Conservation (phyloP, 2,888 invertebrate species). For the Folsomia candida region DNA sequence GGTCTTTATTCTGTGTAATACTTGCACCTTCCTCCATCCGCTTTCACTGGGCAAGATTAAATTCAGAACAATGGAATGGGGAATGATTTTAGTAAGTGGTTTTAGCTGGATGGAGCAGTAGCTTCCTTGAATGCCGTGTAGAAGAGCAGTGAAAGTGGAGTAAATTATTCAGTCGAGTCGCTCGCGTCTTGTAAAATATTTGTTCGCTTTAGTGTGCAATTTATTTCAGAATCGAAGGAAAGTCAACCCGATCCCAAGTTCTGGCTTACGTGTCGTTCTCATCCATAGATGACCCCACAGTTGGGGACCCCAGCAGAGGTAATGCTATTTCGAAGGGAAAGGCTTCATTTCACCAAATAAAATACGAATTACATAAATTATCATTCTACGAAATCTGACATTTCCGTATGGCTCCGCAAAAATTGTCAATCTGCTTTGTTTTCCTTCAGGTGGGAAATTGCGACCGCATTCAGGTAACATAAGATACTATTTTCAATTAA, state of each 20-base stretch:
- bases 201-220: not conserved
- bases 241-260: conserved; percentile 70
- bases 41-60: not conserved
- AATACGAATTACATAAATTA: no score
- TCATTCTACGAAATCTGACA: no score
- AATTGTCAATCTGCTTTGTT: no score
- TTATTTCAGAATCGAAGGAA: conserved; percentile 67
- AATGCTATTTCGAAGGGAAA: no score
- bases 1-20: not conserved
- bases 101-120: not conserved
- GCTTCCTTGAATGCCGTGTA: not conserved
- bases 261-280: conserved; percentile 73
- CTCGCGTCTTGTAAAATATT: not conserved
- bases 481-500: not conserved
- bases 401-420: no score
- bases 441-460: conserved; percentile 58
- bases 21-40: not conserved
- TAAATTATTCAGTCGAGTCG: not conserved
- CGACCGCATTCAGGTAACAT: conserved; percentile 34
- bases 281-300: conserved; percentile 51
- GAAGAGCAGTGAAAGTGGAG: not conserved
- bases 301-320: conserved; percentile 70
- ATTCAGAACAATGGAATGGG: not conserved
- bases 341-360: no score
- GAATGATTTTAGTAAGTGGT: not conserved